Evolutionary conservation across 2,797 vertebrate species (phyloP).

Genomic region (Brachyalestes nurse): DNA sequence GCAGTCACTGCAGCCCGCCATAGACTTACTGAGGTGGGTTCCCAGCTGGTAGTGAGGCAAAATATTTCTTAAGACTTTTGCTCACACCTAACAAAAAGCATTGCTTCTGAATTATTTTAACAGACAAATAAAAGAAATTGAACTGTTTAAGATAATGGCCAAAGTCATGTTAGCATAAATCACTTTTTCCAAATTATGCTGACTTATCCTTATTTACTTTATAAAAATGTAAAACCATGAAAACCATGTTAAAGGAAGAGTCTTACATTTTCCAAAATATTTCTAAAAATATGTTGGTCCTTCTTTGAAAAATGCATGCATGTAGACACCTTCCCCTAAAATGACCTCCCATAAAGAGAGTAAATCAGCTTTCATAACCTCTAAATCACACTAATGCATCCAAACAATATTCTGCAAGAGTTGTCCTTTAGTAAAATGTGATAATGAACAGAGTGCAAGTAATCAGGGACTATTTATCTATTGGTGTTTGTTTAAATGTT

Average conservation of each 20-base stretch:
- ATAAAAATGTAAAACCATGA: not conserved
- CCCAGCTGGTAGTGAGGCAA: constrained; percentile 65
- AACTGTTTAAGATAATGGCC: not conserved
- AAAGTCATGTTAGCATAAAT: no score
- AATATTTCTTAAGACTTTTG: not conserved
- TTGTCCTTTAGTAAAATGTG: no score
- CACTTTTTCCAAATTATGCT: no score
- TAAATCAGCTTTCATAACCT: not conserved
- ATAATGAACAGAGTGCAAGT: no score
- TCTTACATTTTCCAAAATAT: not conserved
- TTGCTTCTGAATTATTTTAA: not conserved
- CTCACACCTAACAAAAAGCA: not conserved
- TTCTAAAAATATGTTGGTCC: not conserved
- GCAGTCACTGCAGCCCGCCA: constrained; percentile 70
- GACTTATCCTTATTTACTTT: not conserved
- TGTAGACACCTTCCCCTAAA: no score
- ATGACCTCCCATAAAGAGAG: not conserved
- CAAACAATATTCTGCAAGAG: not conserved
- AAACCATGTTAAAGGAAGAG: not conserved
- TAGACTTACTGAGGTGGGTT: constrained; percentile 80
- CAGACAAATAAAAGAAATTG: no score
- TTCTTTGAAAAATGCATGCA: no score
- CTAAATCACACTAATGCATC: not conserved
- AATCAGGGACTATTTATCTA: no score
- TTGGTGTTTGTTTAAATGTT: no score